Percentiles rank a stretch among this genome's conserved stretches.
Conservation (phyloP, 2,888 invertebrate species). For the Ophioninae sp. region DNA sequence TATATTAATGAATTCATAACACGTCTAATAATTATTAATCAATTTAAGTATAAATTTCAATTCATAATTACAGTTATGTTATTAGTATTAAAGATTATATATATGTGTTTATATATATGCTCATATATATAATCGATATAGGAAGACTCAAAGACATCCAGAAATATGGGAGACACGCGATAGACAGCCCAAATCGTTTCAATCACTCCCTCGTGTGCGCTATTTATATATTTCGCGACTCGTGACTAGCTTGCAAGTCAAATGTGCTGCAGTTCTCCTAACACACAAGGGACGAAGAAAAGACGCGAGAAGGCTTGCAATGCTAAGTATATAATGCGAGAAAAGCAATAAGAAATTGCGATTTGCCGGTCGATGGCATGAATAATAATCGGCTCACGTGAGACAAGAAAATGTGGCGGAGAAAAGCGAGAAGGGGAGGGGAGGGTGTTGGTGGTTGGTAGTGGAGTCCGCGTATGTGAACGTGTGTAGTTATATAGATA, state of each 20-base stretch:
- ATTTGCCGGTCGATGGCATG: constrained; percentile 60
- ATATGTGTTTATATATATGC: not conserved
- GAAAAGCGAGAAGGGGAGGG: not conserved
- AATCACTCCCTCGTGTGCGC: constrained; percentile 46
- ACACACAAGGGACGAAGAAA: constrained; percentile 12
- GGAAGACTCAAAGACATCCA: constrained; percentile 29
- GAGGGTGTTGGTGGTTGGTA: not conserved
- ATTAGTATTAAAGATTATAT: not conserved
- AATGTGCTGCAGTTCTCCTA: constrained; percentile 39
- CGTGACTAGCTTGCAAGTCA: constrained; percentile 50
- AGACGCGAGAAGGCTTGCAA: constrained; percentile 29
- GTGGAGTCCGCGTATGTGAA: constrained; percentile 17
- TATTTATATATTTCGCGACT: constrained; percentile 54
- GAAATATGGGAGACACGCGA: constrained; percentile 32
- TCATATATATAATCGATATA: constrained; percentile 11
- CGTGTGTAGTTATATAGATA: not conserved
- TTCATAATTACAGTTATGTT: too few relatives aligned
- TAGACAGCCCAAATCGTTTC: constrained; percentile 50
- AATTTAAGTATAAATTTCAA: too few relatives aligned
- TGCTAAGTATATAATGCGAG: constrained; percentile 45
- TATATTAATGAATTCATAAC: too few relatives aligned
- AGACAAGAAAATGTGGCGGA: constrained; percentile 40
- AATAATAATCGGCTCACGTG: constrained; percentile 65
- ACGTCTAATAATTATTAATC: too few relatives aligned
- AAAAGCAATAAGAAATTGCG: constrained; percentile 62